Conservation (phyloP, 2,888 invertebrate species). For the Noctua fimbriata region DNA sequence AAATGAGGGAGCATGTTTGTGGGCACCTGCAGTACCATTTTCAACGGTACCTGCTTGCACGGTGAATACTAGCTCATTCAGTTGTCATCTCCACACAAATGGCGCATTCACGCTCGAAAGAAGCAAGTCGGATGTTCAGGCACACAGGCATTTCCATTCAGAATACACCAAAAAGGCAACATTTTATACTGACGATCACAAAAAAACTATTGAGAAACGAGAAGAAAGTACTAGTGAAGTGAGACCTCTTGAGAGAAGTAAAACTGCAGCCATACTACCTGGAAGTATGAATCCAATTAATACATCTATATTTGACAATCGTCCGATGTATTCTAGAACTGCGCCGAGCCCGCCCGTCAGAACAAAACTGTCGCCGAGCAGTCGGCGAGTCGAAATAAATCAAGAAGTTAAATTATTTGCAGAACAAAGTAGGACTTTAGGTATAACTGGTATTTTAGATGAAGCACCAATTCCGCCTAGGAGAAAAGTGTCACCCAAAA, state of each 20-base stretch:
- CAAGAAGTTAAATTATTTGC: slow-evolving; percentile 75
- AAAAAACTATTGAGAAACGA: slow-evolving; percentile 61
- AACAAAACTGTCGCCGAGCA: slow-evolving; percentile 82
- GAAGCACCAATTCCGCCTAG: slow-evolving; percentile 83
- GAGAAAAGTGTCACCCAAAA: slow-evolving; percentile 84
- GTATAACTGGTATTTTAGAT: slow-evolving; percentile 81
- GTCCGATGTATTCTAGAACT: slow-evolving; percentile 82
- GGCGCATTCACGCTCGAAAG: slow-evolving; percentile 85
- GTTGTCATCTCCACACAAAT: slow-evolving; percentile 86
- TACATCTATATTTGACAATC: slow-evolving; percentile 84
- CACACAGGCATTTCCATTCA: slow-evolving; percentile 77
- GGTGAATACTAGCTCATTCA: slow-evolving; percentile 84
- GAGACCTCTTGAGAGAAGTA: slow-evolving; percentile 83
- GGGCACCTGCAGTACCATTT: slow-evolving; percentile 86
- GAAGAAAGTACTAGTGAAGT: slow-evolving; percentile 72
- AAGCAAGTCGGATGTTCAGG: slow-evolving; percentile 86
- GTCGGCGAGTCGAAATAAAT: slow-evolving; percentile 71
- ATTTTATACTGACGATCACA: slow-evolving; percentile 81
- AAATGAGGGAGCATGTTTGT: slow-evolving; percentile 90
- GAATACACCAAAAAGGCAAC: slow-evolving; percentile 79
- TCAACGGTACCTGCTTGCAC: slow-evolving; percentile 85
- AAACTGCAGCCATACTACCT: slow-evolving; percentile 82
- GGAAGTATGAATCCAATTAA: slow-evolving; percentile 76
- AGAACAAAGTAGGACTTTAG: slow-evolving; percentile 79
- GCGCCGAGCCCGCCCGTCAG: slow-evolving; percentile 88